These are phyloP conservation scores for Tipula lateralis DNA, from an alignment of 2,888 invertebrate species.

Conservation along the genomic window DNA sequence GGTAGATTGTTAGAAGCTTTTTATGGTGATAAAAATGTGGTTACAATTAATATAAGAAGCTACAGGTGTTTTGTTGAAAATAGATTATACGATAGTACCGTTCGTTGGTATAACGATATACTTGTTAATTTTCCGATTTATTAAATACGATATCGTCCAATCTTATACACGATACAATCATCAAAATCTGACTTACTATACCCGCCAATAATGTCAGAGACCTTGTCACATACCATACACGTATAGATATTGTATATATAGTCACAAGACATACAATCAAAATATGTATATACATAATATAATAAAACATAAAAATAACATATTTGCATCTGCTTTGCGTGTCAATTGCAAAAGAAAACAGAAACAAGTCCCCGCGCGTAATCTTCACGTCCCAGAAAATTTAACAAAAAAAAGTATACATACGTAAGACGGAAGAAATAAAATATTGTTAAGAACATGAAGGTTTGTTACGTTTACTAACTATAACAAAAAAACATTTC, in stretches of 20 bases:
- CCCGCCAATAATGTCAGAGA: not conserved
- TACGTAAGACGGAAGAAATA: slow-evolving; percentile 20
- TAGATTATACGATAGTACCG: not conserved
- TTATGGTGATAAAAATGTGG: not conserved
- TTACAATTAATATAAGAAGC: not conserved
- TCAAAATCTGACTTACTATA: not conserved
- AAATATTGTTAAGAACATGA: slow-evolving; percentile 20
- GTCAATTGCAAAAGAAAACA: slow-evolving; percentile 27
- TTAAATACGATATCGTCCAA: not conserved
- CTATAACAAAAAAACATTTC: not conserved
- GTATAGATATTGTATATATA: not conserved
- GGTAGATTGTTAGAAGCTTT: slow-evolving; percentile 8
- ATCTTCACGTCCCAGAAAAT: not conserved
- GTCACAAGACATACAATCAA: not conserved
- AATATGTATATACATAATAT: not conserved
- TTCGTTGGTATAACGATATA: not conserved
- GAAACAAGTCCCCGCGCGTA: slow-evolving; percentile 20
- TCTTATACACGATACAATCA: not conserved
- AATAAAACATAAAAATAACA: not conserved
- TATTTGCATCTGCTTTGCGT: slow-evolving; percentile 31
- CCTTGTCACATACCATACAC: not conserved
- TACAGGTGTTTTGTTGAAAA: not conserved
- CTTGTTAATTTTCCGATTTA: slow-evolving; percentile 19
- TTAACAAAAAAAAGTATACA: not conserved
- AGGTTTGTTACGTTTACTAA: not conserved